Evolutionary conservation across 37 sponge, comb jelly and placozoan genomes (phyloP).

Genomic region (Corticium candelabrum): DNA sequence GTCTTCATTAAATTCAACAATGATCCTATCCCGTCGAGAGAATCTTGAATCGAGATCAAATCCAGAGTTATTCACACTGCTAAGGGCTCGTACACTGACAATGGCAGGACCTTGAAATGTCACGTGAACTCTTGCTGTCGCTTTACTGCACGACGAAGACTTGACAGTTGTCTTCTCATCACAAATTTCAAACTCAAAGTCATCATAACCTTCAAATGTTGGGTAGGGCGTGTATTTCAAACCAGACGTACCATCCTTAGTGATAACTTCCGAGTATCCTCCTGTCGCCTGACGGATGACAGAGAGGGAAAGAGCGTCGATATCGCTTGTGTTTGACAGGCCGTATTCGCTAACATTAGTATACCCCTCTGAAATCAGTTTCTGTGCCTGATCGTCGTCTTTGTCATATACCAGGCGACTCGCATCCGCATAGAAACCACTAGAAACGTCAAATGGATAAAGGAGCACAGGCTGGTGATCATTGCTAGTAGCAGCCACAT

Average conservation of each 20-base stretch:
- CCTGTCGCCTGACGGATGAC: slow-evolving; percentile 9
- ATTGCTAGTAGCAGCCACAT: slow-evolving; percentile 33
- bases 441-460: slow-evolving; percentile 48
- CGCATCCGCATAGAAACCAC: slow-evolving; percentile 29
- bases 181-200: slow-evolving; percentile 60
- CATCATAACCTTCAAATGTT: slow-evolving; percentile 56
- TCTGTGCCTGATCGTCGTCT: slow-evolving; percentile 49
- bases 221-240: slow-evolving; percentile 40
- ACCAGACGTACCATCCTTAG: not conserved
- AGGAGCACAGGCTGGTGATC: slow-evolving; percentile 18
- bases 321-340: slow-evolving; percentile 29
- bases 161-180: slow-evolving; percentile 11
- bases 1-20: slow-evolving; percentile 38
- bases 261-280: slow-evolving; percentile 13
- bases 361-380: slow-evolving; percentile 7
- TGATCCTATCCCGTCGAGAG: slow-evolving; percentile 45
- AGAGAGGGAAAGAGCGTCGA: slow-evolving; percentile 40
- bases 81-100: slow-evolving; percentile 26
- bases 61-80: not conserved
- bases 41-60: slow-evolving; percentile 41
- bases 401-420: slow-evolving; percentile 47
- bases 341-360: slow-evolving; percentile 40
- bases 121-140: slow-evolving; percentile 47
- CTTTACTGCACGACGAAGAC: slow-evolving; percentile 35
- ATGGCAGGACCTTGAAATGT: slow-evolving; percentile 46